Conservation (phyloP, 2,888 invertebrate genomes). For the Clostera curtula region DNA sequence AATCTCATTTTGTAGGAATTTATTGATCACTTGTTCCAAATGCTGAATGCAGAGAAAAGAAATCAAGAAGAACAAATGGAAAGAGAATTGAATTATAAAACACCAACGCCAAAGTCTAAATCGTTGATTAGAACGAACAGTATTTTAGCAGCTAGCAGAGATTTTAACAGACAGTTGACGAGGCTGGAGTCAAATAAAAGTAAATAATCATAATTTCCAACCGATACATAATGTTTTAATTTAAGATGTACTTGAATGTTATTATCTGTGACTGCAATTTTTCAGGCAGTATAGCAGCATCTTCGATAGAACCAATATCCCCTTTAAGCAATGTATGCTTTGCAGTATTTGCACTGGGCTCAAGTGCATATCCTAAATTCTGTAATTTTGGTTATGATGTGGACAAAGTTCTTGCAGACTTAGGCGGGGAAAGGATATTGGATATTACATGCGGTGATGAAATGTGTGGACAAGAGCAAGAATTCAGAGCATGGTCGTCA, state of each 20-base stretch:
- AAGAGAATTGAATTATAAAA: conserved; percentile 41
- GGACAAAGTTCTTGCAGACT: conserved; percentile 89
- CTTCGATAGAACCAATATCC: conserved; percentile 86
- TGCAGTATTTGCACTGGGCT: conserved; percentile 95
- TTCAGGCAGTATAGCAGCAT: conserved; percentile 80
- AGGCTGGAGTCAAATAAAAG: conserved; percentile 67
- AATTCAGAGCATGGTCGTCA: conserved; percentile 92
- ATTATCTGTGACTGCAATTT: conserved; percentile 3
- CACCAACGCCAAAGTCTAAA: conserved; percentile 88
- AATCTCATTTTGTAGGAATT: conserved; percentile 38
- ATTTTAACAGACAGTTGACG: conserved; percentile 77
- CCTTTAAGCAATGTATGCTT: conserved; percentile 93
- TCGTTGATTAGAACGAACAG: conserved; percentile 93
- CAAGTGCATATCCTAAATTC: conserved; percentile 97
- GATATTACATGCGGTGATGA: conserved; percentile 92
- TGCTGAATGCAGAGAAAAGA: conserved; percentile 50
- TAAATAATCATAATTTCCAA: conserved; percentile 34
- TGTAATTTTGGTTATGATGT: conserved; percentile 95
- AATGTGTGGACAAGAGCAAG: conserved; percentile 95
- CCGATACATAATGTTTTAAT: no score
- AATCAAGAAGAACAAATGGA: conserved; percentile 31
- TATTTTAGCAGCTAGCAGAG: conserved; percentile 45
- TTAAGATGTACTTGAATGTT: neutral
- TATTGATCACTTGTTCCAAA: conserved; percentile 53
- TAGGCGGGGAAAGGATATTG: conserved; percentile 91